Base-by-base conservation (phyloP, 2,797 vertebrate genomes). In the Cryptoprocta ferox region DNA sequence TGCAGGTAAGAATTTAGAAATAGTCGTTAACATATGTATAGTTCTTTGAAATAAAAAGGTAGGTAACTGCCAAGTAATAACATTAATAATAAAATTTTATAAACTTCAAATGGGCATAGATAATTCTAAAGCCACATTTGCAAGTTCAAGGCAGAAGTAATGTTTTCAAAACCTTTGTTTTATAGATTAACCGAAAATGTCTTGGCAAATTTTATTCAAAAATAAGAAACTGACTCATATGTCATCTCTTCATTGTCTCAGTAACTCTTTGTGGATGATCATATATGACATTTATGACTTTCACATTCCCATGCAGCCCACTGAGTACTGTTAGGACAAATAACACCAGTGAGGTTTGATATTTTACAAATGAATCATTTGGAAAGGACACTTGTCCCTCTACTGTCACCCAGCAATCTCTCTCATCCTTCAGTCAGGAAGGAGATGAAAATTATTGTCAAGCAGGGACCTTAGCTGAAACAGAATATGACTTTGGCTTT, bases 1-100 rank as follows among this genome's bases (percentile, higher is more conserved):
- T 35, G 84, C 28, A 84, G 53, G 30, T 75, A 53, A 92, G n/a
- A 78, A 91, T 6, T 61, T 37, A 35, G 76, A 89, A 82, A 35
- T 19, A 85, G 37, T 75, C 19, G 8, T 65, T 84, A 21, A 68
- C 63, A 5, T 56, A n/a, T 26, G 7, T 26, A 32, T 75, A 71
- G 39, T 75, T 11, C 37, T 94, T 91, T 89, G 68, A 86, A 94
- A 82, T 86, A 75, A 93, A 81, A 45, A 89, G 21, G 26, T 68
- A 11, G 35, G 4, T n/a, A 70, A 35, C 1, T 63, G 7, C 12
- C 53, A 42, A 86, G 4, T 37, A 87, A n/a, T 78, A 81, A 89
- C 11, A 30, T 50, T 45, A 75, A 53, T 50, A 50, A 63, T 42
- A 70, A 76, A 9, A 76, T 81, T 89, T 85, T 81, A 85, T 80